Evolutionary conservation across 2,113 vertebrate species (phyloP).

Genomic region (Marcusenius ussheri): DNA sequence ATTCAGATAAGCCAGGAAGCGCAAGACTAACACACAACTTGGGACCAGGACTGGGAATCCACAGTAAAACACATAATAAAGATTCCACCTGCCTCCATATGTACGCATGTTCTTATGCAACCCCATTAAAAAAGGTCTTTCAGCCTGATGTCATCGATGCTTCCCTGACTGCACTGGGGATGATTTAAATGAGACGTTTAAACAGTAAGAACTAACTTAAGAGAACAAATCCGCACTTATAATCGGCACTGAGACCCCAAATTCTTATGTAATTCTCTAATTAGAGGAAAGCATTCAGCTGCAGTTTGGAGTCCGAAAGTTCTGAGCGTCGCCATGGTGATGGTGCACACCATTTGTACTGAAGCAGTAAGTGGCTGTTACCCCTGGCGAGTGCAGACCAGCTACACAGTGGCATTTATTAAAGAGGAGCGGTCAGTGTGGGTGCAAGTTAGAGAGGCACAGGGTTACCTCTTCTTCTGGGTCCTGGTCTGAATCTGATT

Average conservation of each 20-base stretch:
- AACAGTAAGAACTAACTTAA: neutral
- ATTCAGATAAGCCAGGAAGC: neutral
- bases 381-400: constrained; percentile 9
- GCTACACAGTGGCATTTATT: neutral
- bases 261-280: neutral
- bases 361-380: neutral
- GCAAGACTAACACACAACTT: neutral
- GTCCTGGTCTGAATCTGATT: constrained; percentile 94
- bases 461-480: constrained; percentile 90
- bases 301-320: neutral
- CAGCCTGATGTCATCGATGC: neutral
- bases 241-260: neutral
- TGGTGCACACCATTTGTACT: neutral
- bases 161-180: neutral
- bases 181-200: neutral
- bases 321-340: neutral
- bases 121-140: neutral
- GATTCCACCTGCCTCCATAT: neutral
- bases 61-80: neutral
- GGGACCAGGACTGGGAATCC: neutral
- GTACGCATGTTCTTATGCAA: neutral
- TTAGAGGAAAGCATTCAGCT: neutral
- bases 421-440: constrained; percentile 21
- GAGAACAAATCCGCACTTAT: neutral
- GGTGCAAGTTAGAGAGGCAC: constrained; percentile 33